Evolutionary conservation across 2,113 vertebrate genomes (phyloP).

Genomic region (Bubo scandiacus): DNA sequence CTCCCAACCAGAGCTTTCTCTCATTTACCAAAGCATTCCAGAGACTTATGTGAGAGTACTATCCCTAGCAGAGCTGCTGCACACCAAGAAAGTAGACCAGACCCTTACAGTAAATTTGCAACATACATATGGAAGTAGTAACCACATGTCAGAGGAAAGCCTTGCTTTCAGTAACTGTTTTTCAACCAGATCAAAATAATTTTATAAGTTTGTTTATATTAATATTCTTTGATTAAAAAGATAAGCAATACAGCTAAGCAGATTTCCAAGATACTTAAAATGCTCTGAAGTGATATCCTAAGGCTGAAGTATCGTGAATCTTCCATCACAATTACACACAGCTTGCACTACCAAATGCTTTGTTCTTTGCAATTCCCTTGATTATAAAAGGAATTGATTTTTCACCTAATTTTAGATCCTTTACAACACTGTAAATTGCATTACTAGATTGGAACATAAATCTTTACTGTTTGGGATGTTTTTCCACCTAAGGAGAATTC

Average conservation of each 20-base stretch:
- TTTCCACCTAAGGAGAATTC: neutral
- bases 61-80: neutral
- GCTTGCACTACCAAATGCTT: neutral
- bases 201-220: neutral
- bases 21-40: neutral
- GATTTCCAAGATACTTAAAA: neutral
- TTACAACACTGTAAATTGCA: neutral
- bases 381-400: neutral
- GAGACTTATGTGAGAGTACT: neutral
- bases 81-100: neutral
- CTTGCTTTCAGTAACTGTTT: neutral
- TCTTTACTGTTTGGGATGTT: neutral
- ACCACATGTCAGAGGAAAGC: neutral
- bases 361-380: neutral
- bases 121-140: neutral
- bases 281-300: neutral
- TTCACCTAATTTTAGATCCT: neutral
- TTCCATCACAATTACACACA: neutral
- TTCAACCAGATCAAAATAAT: neutral
- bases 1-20: neutral
- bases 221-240: neutral
- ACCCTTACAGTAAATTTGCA: neutral
- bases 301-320: neutral
- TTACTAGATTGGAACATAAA: neutral
- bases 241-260: neutral